Base-by-base conservation (phyloP, 2,797 vertebrate species). In the Myiotriccus ornatus region DNA sequence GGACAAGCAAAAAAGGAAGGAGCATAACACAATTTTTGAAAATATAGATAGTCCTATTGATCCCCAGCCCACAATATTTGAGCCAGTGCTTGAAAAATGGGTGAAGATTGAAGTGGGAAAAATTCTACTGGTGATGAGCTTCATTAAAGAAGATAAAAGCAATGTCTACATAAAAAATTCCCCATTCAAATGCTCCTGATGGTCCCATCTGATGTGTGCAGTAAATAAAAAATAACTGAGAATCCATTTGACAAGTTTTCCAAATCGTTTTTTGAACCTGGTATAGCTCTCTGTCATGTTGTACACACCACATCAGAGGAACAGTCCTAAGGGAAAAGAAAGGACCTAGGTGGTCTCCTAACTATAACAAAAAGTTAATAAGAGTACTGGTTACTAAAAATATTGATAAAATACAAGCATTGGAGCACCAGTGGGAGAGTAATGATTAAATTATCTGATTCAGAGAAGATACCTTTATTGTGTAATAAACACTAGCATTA, bases 391-490 rank as follows among this genome's bases (percentile, higher is more conserved):
- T 84, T 75, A 63, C 70, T 74, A 74, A 94, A 95, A 84, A 69
- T 77, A 77, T 50, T 57, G 47, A 71, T 88, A 70, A 84, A 78
- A 77, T 56, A 21, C n/a, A 35, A 87, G 56, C 73, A 43, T 49
- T 71, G 75, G 27, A 76, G 35, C 24, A 83, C n/a, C 87, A 86
- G 55, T 92, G 25, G 94, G 87, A 82, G 76, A 88, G 52, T 83
- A 89, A 86, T 90, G 65, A 89, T 92, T 85, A 95, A 79, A 53
- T 88, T 91, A 92, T 80, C 93, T 94, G 94, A 95, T 92, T 88
- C 60, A 49, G 25, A n/a, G 75, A 86, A 92, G 92, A 88, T 90
- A 85, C 80, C 86, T 64, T 56, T 53, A 87, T 47, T 90, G 60
- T 74, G 50, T 62, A 81, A 93, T 91, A 96, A 94, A 87, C 81